Percentiles rank a stretch among this genome's conserved stretches.
phyloP scores from a whole-genome alignment of 1,140 invertebrate species.

The Bradysia coprophila region DNA sequence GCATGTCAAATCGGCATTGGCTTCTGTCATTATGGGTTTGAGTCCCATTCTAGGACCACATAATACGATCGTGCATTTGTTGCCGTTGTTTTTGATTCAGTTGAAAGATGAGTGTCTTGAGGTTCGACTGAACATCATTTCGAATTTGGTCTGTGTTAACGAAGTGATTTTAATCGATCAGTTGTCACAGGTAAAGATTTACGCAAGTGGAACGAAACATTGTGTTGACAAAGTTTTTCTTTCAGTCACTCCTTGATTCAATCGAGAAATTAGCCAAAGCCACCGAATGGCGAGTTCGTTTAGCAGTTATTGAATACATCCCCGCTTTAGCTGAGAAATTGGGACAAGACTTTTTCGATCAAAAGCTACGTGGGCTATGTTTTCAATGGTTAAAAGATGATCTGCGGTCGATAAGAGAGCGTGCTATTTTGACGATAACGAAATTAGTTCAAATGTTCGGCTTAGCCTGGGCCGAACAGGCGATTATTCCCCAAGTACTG shows the following conservation, averaged over 20 bases:
- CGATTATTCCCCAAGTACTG: slow-evolving; percentile 92
- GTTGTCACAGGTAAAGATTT: slow-evolving; percentile 30
- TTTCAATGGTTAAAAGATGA: slow-evolving; percentile 99
- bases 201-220: too few species aligned
- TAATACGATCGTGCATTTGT: slow-evolving; percentile 92
- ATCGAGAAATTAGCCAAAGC: slow-evolving; percentile 99
- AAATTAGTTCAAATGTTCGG: slow-evolving; percentile 98
- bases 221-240: too few species aligned
- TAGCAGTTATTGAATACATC: slow-evolving; percentile 91
- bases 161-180: slow-evolving; percentile 89
- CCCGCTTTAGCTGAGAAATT: slow-evolving; percentile 89
- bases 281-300: slow-evolving; percentile 94
- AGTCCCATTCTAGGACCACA: slow-evolving; percentile 95
- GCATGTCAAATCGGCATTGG: slow-evolving; percentile 93
- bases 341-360: slow-evolving; percentile 97
- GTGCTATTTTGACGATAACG: slow-evolving; percentile 91
- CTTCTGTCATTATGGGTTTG: slow-evolving; percentile 98
- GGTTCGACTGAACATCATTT: slow-evolving; percentile 98
- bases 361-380: slow-evolving; percentile 91
- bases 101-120: slow-evolving; percentile 99
- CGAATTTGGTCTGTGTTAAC: slow-evolving; percentile 95
- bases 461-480: slow-evolving; percentile 89
- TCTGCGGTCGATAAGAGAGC: slow-evolving; percentile 97
- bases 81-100: slow-evolving; percentile 92
- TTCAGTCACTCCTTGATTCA: slow-evolving; percentile 85